phyloP scores from a whole-genome alignment of 2,888 invertebrate genomes.

The Eremobia ochroleuca region DNA sequence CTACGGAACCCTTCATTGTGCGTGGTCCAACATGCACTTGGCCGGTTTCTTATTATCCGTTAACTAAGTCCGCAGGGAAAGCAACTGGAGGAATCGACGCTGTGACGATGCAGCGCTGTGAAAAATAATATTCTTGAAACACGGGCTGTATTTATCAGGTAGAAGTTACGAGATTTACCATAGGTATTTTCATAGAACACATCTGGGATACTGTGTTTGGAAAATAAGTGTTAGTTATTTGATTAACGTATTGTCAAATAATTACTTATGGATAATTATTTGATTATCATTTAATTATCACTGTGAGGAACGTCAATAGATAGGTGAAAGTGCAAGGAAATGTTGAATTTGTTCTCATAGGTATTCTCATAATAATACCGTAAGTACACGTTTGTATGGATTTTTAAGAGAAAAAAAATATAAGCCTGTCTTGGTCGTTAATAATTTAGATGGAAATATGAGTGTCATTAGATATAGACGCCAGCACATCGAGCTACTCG shows the following conservation, averaged over 20 bases:
- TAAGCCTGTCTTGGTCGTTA: too few species aligned
- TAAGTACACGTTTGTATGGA: neutral
- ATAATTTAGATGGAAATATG: neutral
- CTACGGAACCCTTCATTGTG: too few species aligned
- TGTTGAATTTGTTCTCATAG: neutral
- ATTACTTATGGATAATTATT: neutral
- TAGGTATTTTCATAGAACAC: neutral
- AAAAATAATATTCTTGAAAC: slow-evolving; percentile 11
- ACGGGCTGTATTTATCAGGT: slow-evolving; percentile 9
- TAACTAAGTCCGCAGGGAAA: slow-evolving; percentile 25
- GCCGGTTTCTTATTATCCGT: slow-evolving; percentile 12
- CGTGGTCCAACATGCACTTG: too few species aligned
- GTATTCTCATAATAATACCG: neutral
- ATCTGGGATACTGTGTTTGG: neutral
- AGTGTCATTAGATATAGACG: neutral
- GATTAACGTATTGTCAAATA: neutral
- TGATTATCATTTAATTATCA: neutral
- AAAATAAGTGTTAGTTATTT: neutral
- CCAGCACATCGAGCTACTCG: too few species aligned
- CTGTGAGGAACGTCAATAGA: too few species aligned
- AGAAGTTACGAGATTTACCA: neutral
- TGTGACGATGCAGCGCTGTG: neutral
- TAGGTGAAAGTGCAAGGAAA: neutral
- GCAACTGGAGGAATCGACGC: neutral
- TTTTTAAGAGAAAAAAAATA: neutral